phyloP scores from a whole-genome alignment of 2,113 vertebrate genomes.

The Rattus norvegicus region DNA sequence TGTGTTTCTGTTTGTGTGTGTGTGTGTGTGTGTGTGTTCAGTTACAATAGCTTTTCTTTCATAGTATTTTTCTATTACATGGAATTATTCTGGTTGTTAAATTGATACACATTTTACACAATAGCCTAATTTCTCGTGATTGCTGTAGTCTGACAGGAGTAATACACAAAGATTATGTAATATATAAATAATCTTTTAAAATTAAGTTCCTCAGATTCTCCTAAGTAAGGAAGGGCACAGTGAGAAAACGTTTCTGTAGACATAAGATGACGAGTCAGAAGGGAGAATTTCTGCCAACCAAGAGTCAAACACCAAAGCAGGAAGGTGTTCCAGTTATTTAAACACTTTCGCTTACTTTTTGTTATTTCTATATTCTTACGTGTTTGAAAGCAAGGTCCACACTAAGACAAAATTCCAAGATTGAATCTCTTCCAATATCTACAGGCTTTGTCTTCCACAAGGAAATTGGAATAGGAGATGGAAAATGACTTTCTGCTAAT shows the following conservation, averaged over 20 bases:
- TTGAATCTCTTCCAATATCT: neutral
- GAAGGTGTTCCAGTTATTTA: neutral
- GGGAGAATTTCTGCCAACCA: neutral
- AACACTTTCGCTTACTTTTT: neutral
- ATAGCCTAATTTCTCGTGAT: conserved; percentile 14
- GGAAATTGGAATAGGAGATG: neutral
- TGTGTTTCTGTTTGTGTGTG: neutral
- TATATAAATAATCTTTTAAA: conserved; percentile 11
- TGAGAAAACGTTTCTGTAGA: neutral
- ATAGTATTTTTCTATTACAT: neutral
- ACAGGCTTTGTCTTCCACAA: neutral
- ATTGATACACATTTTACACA: conserved; percentile 20
- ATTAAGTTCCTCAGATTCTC: neutral
- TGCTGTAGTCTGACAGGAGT: neutral
- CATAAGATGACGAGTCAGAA: neutral
- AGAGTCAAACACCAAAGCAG: neutral
- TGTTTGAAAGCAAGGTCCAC: neutral
- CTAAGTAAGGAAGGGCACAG: neutral
- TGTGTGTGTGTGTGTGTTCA: neutral
- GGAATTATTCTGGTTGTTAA: conserved; percentile 28
- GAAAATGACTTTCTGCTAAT: neutral
- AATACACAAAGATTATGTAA: neutral
- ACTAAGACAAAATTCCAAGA: neutral
- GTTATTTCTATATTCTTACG: neutral
- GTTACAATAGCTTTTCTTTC: neutral